Base-by-base conservation (phyloP, 2,888 invertebrate species). In the Stomorhina lunata region DNA sequence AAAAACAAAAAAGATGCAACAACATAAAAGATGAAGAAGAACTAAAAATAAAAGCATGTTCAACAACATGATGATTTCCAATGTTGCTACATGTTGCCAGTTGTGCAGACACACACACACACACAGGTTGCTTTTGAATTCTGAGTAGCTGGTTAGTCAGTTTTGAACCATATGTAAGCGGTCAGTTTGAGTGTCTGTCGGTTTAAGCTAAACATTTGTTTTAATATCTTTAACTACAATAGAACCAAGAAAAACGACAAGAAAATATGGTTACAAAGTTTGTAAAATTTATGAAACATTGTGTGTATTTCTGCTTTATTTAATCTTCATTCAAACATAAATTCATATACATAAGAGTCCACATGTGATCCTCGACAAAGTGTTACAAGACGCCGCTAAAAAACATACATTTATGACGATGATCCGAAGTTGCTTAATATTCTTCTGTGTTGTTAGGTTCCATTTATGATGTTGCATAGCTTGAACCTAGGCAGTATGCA, bases 31-130 rank as follows among this genome's bases (percentile, higher is more conserved):
- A 40, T 40, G 40, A 15, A 40, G n/a, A n/a, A n/a, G n/a, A n/a
- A n/a, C n/a, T n/a, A 59, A 22, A 45, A 75, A 75, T 65, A 75
- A 75, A 75, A 65, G 45, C 75, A 75, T 75, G 75, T 75, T 55
- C n/a, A 75, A 75, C 65, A 75, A 75, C 75, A 75, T 53, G 57
- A 65, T 65, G 75, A 65, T 57, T 75, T 75, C 75, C 57, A 75
- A 75, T 75, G 65, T 65, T 75, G 65, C 20, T 29, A 29, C 27
- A 43, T 69, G 55, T 43, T 40, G 29, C 29, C 55, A 29, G 57
- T 71, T 71, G 69, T 57, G 75, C 43, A 55, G 34, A 17, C 29
- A 40, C 65, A 57, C 63, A 45, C 45, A 27, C 17, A 43, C 25
- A 12, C 29, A 17, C n/a, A 10, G 32, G 10, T 48, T 34, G 71